phyloP scores from a whole-genome alignment of 2,113 vertebrate species.

The Stigmatopora nigra region DNA sequence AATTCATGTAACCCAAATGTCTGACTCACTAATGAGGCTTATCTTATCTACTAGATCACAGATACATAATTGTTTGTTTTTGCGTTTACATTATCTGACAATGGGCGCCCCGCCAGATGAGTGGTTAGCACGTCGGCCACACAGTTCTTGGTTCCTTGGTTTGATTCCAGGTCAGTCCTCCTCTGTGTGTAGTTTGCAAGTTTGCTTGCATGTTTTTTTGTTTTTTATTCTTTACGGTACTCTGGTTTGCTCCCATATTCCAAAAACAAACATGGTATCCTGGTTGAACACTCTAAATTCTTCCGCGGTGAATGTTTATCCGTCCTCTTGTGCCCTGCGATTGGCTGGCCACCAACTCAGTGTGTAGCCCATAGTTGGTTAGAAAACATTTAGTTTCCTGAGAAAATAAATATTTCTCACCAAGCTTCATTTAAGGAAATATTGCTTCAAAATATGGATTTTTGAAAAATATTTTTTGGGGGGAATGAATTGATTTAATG shows the following conservation, averaged over 20 bases:
- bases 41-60: background rate
- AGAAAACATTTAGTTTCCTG: background rate
- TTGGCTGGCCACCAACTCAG: too few relatives aligned
- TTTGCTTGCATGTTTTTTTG: too few relatives aligned
- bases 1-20: conserved; percentile 20
- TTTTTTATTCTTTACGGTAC: too few relatives aligned
- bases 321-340: too few relatives aligned
- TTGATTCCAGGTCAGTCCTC: too few relatives aligned
- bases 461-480: background rate
- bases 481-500: background rate
- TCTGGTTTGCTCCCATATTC: too few relatives aligned
- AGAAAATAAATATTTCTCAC: background rate
- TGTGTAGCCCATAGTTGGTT: background rate
- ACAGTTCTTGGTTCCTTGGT: background rate
- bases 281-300: too few relatives aligned
- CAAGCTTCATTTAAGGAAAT: background rate
- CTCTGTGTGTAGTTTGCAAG: too few relatives aligned
- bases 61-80: background rate
- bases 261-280: too few relatives aligned
- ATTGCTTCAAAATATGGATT: background rate
- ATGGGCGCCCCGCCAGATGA: too few relatives aligned
- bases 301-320: too few relatives aligned
- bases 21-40: background rate
- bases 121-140: background rate
- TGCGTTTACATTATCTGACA: background rate